phyloP scores from a whole-genome alignment of 1,140 invertebrate genomes.

The Saccostrea echinata region DNA sequence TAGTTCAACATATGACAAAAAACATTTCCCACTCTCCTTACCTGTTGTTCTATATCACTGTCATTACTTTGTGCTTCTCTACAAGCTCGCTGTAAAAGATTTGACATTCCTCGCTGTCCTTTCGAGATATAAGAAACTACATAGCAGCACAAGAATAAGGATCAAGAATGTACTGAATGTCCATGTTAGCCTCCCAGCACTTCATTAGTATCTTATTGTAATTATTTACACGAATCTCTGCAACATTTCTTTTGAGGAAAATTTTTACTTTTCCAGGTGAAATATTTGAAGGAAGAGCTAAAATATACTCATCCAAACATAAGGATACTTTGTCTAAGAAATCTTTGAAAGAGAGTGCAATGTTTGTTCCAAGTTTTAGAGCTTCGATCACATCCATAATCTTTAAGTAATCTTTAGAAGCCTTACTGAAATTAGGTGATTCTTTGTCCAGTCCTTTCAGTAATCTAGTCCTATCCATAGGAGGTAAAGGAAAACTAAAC shows the following conservation, averaged over 20 bases:
- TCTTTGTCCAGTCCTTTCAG: constrained; percentile 45
- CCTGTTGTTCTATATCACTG: constrained; percentile 56
- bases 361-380: background rate
- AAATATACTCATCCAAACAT: background rate
- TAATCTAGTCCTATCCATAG: constrained; percentile 54
- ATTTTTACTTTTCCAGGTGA: constrained; percentile 19
- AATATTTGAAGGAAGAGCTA: constrained; percentile 31
- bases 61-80: constrained; percentile 58
- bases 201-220: constrained; percentile 51
- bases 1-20: constrained; percentile 21
- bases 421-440: too few relatives aligned
- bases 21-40: constrained; percentile 52
- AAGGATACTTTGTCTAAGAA: constrained; percentile 19
- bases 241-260: constrained; percentile 41
- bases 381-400: background rate
- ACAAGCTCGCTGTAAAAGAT: constrained; percentile 54
- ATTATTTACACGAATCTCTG: constrained; percentile 52
- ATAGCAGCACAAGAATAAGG: constrained; percentile 64
- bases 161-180: constrained; percentile 64
- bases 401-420: background rate
- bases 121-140: constrained; percentile 63
- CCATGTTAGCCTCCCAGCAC: constrained; percentile 59
- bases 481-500: constrained; percentile 62
- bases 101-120: constrained; percentile 61
- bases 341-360: background rate